Percentiles rank a stretch among this genome's conserved stretches.
phyloP scores from a whole-genome alignment of 2,888 invertebrate species.

The Scaptomyza reducta region DNA sequence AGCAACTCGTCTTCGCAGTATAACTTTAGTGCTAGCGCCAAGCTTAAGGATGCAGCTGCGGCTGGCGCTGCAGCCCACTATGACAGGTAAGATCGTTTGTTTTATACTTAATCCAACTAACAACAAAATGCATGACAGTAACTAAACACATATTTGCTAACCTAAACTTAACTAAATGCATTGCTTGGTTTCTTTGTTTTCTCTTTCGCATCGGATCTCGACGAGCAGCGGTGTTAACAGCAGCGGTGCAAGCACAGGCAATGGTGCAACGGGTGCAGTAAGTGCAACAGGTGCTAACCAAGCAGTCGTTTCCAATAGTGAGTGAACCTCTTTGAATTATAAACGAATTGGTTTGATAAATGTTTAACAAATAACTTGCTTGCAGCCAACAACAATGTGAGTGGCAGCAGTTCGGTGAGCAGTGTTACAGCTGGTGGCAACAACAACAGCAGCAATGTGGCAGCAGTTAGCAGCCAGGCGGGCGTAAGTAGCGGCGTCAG shows the following conservation, averaged over 20 bases:
- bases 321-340: conserved; percentile 37
- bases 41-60: conserved; percentile 84
- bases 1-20: conserved; percentile 84
- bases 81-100: conserved; percentile 82
- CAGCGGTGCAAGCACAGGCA: conserved; percentile 76
- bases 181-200: conserved; percentile 5
- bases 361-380: conserved; percentile 6
- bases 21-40: conserved; percentile 84
- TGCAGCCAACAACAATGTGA: conserved; percentile 74
- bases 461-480: conserved; percentile 54
- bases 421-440: conserved; percentile 66
- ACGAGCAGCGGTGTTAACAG: conserved; percentile 82
- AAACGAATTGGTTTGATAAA: background rate
- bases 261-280: conserved; percentile 74
- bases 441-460: conserved; percentile 67
- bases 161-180: background rate
- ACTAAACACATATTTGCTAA: background rate
- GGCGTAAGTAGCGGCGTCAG: conserved; percentile 68
- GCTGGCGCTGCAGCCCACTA: conserved; percentile 83
- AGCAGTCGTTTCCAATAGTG: conserved; percentile 80
- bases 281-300: conserved; percentile 74
- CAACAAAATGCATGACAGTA: conserved; percentile 3
- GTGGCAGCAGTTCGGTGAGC: conserved; percentile 69
- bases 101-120: no score
- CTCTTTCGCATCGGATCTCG: conserved; percentile 8